A percentile compares a stretch with the other conserved stretches of the same genome.
phyloP scores from a whole-genome alignment of 2,797 vertebrate species.

The Onychomys torridus region DNA sequence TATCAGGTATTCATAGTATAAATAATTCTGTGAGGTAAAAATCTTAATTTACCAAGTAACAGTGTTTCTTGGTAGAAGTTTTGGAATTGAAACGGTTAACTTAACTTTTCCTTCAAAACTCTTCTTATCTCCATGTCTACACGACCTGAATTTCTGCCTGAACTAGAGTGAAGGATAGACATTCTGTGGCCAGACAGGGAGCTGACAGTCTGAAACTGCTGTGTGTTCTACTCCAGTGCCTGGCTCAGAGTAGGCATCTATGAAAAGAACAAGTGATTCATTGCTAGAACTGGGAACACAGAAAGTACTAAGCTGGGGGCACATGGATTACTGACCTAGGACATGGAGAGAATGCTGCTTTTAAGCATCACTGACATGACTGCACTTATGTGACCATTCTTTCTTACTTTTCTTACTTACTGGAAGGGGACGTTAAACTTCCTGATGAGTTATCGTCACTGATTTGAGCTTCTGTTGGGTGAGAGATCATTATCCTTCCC shows the following conservation, averaged over 20 bases:
- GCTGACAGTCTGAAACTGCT: not conserved
- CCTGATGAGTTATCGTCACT: not conserved
- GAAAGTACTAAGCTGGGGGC: not conserved
- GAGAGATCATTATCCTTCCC: not conserved
- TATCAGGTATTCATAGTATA: not conserved
- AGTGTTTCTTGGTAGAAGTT: not conserved
- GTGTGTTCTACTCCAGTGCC: not conserved
- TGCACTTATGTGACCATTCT: not conserved
- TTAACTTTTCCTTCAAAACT: slow-evolving; percentile 22
- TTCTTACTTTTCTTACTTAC: not conserved
- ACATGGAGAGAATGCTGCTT: not conserved
- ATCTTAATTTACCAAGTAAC: slow-evolving; percentile 36
- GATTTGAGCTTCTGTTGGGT: not conserved
- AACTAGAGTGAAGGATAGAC: not conserved
- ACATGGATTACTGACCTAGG: not conserved
- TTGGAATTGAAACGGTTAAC: not conserved
- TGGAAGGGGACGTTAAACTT: not conserved
- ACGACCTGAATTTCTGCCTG: slow-evolving; percentile 28
- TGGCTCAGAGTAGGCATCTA: not conserved
- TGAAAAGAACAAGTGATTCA: not conserved
- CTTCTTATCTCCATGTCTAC: slow-evolving; percentile 12
- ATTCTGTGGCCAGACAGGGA: not conserved
- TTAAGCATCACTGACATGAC: not conserved
- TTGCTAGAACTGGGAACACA: not conserved
- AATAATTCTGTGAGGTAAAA: not conserved